Percentiles rank a stretch among this genome's conserved stretches.
Evolutionary conservation across 2,888 invertebrate genomes (phyloP).

Genomic region (Campoplex nolae): DNA sequence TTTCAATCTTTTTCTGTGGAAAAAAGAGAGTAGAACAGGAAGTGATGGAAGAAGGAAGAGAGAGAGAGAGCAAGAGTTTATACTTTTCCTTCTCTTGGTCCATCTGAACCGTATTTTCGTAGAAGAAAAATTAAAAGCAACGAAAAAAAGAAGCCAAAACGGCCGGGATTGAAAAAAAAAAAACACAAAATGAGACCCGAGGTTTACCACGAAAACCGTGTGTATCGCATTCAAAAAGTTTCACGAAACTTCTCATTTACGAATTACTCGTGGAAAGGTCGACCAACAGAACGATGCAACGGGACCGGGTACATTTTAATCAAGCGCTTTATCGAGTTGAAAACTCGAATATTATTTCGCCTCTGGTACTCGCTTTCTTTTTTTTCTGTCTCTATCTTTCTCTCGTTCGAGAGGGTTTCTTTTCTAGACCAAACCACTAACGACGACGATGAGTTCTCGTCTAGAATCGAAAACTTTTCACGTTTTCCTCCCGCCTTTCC

Average conservation of each 20-base stretch:
- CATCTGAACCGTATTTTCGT: neutral
- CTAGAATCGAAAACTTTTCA: constrained; percentile 54
- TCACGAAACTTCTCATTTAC: constrained; percentile 77
- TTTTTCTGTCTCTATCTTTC: constrained; percentile 19
- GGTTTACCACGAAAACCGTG: constrained; percentile 12
- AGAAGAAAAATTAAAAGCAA: constrained; percentile 29
- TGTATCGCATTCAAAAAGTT: constrained; percentile 76
- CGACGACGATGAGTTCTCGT: constrained; percentile 45
- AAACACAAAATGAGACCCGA: constrained; percentile 16
- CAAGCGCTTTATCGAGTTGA: constrained; percentile 79
- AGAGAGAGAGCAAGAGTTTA: constrained; percentile 1
- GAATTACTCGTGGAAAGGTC: constrained; percentile 72
- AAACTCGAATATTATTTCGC: constrained; percentile 78
- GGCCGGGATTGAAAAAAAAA: constrained; percentile 13
- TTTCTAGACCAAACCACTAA: constrained; percentile 50
- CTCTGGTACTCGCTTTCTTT: constrained; percentile 9
- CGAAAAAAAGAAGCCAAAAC: constrained; percentile 22
- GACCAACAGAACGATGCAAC: neutral
- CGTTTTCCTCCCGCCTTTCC: constrained; percentile 21
- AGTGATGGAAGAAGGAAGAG: neutral
- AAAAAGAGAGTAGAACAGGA: neutral
- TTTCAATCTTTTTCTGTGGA: neutral
- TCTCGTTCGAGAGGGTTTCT: constrained; percentile 42
- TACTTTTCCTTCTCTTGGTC: constrained; percentile 24
- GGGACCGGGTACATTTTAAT: constrained; percentile 76